Conservation (phyloP, 2,888 invertebrate species). For the Diarsia rubi region DNA sequence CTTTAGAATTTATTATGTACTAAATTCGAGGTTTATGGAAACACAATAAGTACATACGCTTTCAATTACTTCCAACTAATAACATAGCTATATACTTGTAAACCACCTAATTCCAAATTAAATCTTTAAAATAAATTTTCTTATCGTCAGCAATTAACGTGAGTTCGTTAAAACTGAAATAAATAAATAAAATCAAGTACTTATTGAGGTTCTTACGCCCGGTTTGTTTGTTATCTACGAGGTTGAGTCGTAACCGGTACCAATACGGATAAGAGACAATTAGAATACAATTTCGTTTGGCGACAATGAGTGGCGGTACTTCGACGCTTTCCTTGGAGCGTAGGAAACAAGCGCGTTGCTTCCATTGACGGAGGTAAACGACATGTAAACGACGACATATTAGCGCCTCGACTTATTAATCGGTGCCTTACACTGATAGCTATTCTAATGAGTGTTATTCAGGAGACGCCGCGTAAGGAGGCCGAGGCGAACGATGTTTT, state of each 20-base stretch:
- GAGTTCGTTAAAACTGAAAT: constrained; percentile 36
- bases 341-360: constrained; percentile 76
- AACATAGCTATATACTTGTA: constrained; percentile 1
- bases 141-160: constrained; percentile 51
- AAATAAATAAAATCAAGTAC: constrained; percentile 73
- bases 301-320: constrained; percentile 72
- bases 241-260: constrained; percentile 80
- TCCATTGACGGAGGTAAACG: constrained; percentile 86
- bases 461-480: constrained; percentile 84
- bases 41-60: neutral
- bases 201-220: constrained; percentile 69
- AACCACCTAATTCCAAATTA: constrained; percentile 11
- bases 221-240: constrained; percentile 77
- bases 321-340: constrained; percentile 78
- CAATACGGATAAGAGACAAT: constrained; percentile 79
- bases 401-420: constrained; percentile 87
- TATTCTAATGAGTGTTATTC: constrained; percentile 89
- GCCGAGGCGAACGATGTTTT: constrained; percentile 86
- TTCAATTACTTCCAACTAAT: constrained; percentile 14
- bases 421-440: constrained; percentile 88
- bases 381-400: constrained; percentile 87
- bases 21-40: constrained; percentile 10
- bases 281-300: constrained; percentile 81
- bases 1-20: constrained; percentile 10
- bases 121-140: constrained; percentile 41